Evolutionary conservation across 2,888 invertebrate genomes (phyloP), one percentile per base, ranked within the genome.

Genomic region (Drosophila paucipuncta): DNA sequence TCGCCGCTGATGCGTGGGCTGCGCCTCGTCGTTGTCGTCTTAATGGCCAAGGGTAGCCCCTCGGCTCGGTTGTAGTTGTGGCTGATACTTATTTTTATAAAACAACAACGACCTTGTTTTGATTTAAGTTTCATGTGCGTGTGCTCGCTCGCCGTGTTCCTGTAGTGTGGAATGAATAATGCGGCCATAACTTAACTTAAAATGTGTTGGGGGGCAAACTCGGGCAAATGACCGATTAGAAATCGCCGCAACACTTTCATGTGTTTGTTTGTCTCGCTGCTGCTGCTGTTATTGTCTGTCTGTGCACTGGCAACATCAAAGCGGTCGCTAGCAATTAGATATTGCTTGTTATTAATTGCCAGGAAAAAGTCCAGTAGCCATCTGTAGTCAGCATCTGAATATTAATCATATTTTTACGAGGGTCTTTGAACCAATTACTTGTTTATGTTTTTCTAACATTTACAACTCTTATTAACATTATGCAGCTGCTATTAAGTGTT

Each of bases 151-250:
- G 43, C 22, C 43, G 41, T 47, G 35, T 65, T 76, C 31, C 60
- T 61, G 47, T 39, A 25, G 30, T 55, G 18, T 22, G 60, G 22
- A 55, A 52, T 55, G 28, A 41, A 60, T 63, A 68, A 58, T 61
- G 74, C 47, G 30, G 16, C 31, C 33, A 53, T 63, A 50, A 59
- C 25, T 25, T 57, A n/a, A 39, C 58, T 31, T 50, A 39, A 54
- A 75, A 61, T 67, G 61, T 72, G 16, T 47, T 47, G 25, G 9
- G 47, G 50, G 64, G 64, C 77, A 61, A 37, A 18, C 30, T 62
- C 73, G 59, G 83, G 84, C 88, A 85, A 85, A 89, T 85, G 84
- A 89, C 84, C 84, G 84, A 85, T 85, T 85, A 85, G 89, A 89
- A 89, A 85, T 85, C 88, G 54, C 85, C 88, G 54, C 85, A 84